These are phyloP conservation scores for Conus ventricosus DNA, from an alignment of 1,140 invertebrate genomes.

Conservation along the genomic window DNA sequence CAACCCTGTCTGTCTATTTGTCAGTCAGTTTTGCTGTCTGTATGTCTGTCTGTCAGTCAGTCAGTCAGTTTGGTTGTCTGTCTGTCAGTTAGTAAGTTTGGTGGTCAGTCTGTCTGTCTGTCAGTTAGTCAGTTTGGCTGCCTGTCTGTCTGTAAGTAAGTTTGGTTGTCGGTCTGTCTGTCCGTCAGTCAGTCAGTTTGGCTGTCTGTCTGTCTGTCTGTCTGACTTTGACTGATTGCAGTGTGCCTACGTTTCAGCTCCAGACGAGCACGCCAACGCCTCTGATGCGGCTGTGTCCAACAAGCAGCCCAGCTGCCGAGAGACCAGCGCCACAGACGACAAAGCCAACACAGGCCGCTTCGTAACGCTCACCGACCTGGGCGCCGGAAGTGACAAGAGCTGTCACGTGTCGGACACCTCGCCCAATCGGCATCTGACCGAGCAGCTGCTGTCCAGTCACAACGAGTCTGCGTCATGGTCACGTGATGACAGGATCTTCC, in stretches of 20 bases:
- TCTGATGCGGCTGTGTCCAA: not conserved
- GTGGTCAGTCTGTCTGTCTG: too few relatives aligned
- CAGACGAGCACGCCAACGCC: conserved; percentile 14
- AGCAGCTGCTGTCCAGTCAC: not conserved
- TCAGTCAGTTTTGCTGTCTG: too few relatives aligned
- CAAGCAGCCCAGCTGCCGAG: not conserved
- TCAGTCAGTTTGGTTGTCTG: too few relatives aligned
- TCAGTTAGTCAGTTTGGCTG: too few relatives aligned
- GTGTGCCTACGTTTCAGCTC: not conserved
- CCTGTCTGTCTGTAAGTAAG: too few relatives aligned
- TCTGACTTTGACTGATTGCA: not conserved
- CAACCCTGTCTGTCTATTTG: too few relatives aligned
- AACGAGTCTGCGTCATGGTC: not conserved
- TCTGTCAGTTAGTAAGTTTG: too few relatives aligned
- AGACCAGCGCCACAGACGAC: not conserved
- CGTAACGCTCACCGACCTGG: conserved; percentile 21
- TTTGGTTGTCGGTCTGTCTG: too few relatives aligned
- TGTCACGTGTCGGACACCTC: conserved; percentile 10
- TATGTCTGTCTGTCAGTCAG: too few relatives aligned
- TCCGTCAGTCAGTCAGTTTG: not conserved
- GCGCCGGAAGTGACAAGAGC: not conserved
- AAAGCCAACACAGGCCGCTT: conserved; percentile 5
- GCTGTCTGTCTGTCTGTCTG: not conserved
- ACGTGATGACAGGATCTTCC: conserved; percentile 13
- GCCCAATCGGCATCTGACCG: not conserved